Conservation (phyloP, 2,888 invertebrate genomes). For the Pristionchus fissidentatus region DNA sequence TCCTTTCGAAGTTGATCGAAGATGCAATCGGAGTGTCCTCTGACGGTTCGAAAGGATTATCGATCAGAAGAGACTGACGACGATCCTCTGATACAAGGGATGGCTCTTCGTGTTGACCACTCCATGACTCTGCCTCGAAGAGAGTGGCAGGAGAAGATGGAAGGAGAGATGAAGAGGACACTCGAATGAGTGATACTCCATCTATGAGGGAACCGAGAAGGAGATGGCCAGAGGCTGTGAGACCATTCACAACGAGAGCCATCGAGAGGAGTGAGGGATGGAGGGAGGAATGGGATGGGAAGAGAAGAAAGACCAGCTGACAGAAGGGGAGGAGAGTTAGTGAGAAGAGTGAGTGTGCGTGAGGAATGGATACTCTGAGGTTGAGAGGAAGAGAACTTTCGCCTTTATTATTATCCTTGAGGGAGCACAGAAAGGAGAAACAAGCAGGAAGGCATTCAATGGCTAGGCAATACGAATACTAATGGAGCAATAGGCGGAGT, state of each 20-base stretch:
- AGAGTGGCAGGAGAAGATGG: not conserved
- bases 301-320: not conserved
- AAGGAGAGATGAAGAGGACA: slow-evolving; percentile 44
- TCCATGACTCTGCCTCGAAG: slow-evolving; percentile 65
- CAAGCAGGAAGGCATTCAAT: slow-evolving; percentile 17
- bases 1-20: slow-evolving; percentile 62
- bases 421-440: slow-evolving; percentile 14
- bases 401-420: slow-evolving; percentile 30
- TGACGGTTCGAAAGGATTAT: slow-evolving; percentile 25
- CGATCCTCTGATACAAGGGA: slow-evolving; percentile 47
- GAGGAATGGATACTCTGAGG: slow-evolving; percentile 2
- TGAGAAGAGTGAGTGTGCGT: slow-evolving; percentile 4
- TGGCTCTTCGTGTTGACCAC: slow-evolving; percentile 63
- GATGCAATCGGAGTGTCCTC: slow-evolving; percentile 65
- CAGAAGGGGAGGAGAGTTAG: not conserved
- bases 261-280: slow-evolving; percentile 10
- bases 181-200: slow-evolving; percentile 46
- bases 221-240: slow-evolving; percentile 56
- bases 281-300: not conserved
- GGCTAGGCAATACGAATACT: slow-evolving; percentile 1
- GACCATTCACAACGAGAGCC: slow-evolving; percentile 54
- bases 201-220: slow-evolving; percentile 52
- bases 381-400: not conserved
- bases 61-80: slow-evolving; percentile 52
- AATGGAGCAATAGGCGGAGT: slow-evolving; percentile 16